These are phyloP conservation scores for Tetrax tetrax DNA, from an alignment of 2,113 vertebrate genomes.

Conservation along the genomic window DNA sequence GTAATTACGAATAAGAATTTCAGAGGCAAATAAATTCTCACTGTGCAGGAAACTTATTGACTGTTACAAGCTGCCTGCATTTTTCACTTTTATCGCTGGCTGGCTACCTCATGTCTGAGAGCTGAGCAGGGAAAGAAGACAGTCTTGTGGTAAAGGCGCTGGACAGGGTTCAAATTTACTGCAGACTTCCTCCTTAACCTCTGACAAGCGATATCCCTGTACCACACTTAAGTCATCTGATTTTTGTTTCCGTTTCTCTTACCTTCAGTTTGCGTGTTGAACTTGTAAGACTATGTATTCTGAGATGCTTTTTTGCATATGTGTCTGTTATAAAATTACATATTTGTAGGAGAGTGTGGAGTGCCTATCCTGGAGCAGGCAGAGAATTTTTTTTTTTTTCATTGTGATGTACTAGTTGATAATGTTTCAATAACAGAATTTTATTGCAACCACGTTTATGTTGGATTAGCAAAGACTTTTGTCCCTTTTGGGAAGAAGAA, in stretches of 20 bases:
- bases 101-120: background rate
- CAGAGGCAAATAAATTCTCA: background rate
- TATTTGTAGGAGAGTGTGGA: background rate
- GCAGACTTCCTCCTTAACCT: background rate
- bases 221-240: background rate
- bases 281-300: background rate
- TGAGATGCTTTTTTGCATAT: background rate
- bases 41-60: background rate
- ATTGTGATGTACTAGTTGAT: background rate
- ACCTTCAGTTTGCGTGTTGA: background rate
- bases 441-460: background rate
- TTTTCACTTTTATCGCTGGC: background rate
- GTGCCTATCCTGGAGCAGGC: background rate
- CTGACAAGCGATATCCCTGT: background rate
- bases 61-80: background rate
- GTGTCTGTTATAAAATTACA: background rate
- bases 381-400: background rate
- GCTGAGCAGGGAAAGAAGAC: background rate
- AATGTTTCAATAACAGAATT: background rate
- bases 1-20: slow-evolving; percentile 1
- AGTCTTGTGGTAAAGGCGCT: background rate
- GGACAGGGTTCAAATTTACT: background rate
- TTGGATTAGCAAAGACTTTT: background rate
- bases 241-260: background rate
- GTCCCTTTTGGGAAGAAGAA: background rate